Evolutionary conservation across 1,140 invertebrate species (phyloP), one percentile per base, ranked within the genome.

Genomic region (Streblospio benedicti): DNA sequence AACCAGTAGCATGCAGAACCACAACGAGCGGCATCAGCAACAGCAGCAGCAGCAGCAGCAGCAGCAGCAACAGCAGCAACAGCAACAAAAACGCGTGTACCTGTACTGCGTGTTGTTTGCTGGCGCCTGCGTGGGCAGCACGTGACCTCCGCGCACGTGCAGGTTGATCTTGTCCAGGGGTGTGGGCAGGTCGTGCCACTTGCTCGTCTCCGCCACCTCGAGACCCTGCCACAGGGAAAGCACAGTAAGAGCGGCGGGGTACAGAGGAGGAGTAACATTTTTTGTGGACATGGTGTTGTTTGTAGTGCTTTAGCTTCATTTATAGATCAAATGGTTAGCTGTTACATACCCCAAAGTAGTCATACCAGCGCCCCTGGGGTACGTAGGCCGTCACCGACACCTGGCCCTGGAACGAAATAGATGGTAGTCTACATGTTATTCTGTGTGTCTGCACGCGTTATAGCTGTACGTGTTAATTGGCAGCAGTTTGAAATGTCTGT

Each of bases 141-240:
- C 70, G 57, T 68, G 64, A 3, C 79, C 79, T n/a, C 74, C 79
- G 25, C 76, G 63, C 1, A 80, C 51, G 59, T 75, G 74, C 4
- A 80, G 56, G 5, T 72, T 69, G n/a, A 79, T 78, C 32, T 64
- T 65, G 31, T 73, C 67, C 23, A 68, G 47, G 1, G 63, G 60
- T 25, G 68, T 66, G 6, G 43, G 4, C 4, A 72, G 44, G 23
- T 28, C 44, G 18, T 54, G 20, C 41, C 27, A 31, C 23, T 53
- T 50, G 23, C 23, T 27, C 53, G 16, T 2, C 33, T 38, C 20
- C 20, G 18, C 43, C 20, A 23, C 45, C 18, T 3, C 14, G 44
- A 59, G 2, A 16, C 4, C 27, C 20, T 25, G 23, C 32, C 4
- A 18, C 12, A 23, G 4, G n/a, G 16, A n/a, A 45, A 44, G 25